Percentiles rank a stretch among this genome's conserved stretches.
Conservation (phyloP, 2,888 invertebrate species). For the Aphodius sticticus region DNA sequence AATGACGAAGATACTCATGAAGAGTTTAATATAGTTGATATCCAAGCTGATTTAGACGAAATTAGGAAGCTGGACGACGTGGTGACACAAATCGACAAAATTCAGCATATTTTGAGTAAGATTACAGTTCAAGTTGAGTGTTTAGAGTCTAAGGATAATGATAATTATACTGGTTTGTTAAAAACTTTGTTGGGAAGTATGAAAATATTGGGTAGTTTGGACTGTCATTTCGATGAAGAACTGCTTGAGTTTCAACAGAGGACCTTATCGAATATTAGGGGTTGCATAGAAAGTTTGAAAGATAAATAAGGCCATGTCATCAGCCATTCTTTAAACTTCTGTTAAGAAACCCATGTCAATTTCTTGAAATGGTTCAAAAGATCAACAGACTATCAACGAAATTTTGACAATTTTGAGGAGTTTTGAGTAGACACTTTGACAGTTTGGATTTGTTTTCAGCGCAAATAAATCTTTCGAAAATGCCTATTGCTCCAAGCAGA, state of each 20-base stretch:
- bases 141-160: conserved; percentile 20
- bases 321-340: too few species aligned
- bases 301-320: not conserved
- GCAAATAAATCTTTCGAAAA: too few species aligned
- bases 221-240: conserved; percentile 31
- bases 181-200: conserved; percentile 31
- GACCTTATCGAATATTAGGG: conserved; percentile 29
- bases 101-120: not conserved
- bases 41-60: not conserved
- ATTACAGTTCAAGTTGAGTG: not conserved
- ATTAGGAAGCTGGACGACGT: conserved; percentile 13
- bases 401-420: too few species aligned
- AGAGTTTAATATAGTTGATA: not conserved
- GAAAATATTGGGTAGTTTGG: conserved; percentile 29
- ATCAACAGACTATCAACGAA: too few species aligned
- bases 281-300: conserved; percentile 32
- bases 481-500: too few species aligned
- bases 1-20: not conserved
- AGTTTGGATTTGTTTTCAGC: too few species aligned
- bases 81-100: conserved; percentile 6
- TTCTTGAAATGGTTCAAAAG: too few species aligned
- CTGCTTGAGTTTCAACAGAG: conserved; percentile 30
- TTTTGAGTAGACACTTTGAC: too few species aligned
- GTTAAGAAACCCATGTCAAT: too few species aligned
- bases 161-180: conserved; percentile 22